Percentiles rank a stretch among this genome's conserved stretches.
Conservation (phyloP, 2,888 invertebrate species). For the Matsumyia berberina region DNA sequence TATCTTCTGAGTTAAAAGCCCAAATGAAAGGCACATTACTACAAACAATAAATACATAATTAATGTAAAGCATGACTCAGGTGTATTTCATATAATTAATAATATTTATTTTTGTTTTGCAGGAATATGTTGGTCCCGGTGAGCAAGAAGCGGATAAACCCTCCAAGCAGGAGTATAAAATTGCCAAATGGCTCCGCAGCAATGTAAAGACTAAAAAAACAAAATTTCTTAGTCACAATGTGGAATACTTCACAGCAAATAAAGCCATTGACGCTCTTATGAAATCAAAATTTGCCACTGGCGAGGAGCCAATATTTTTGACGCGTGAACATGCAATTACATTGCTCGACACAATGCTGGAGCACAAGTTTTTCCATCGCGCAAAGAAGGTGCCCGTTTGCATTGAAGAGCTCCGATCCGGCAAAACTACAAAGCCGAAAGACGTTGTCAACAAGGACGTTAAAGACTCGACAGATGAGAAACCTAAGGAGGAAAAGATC, state of each 20-base stretch:
- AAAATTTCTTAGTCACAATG: slow-evolving; percentile 97
- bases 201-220: slow-evolving; percentile 98
- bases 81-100: background rate
- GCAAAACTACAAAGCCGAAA: slow-evolving; percentile 59
- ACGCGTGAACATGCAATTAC: slow-evolving; percentile 92
- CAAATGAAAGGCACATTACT: background rate
- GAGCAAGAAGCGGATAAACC: slow-evolving; percentile 89
- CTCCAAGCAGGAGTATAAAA: slow-evolving; percentile 94
- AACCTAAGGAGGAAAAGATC: slow-evolving; percentile 47
- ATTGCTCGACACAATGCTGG: slow-evolving; percentile 92
- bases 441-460: slow-evolving; percentile 33
- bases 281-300: slow-evolving; percentile 94
- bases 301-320: slow-evolving; percentile 91
- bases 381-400: slow-evolving; percentile 92
- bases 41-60: too few species aligned
- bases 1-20: background rate
- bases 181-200: slow-evolving; percentile 97
- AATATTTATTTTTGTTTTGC: slow-evolving; percentile 31
- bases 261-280: slow-evolving; percentile 96
- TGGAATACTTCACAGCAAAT: slow-evolving; percentile 96
- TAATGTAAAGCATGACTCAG: slow-evolving; percentile 1
- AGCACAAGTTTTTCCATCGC: slow-evolving; percentile 97
- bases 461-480: slow-evolving; percentile 56
- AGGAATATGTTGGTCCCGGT: slow-evolving; percentile 84
- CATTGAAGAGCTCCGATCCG: slow-evolving; percentile 80